Evolutionary conservation across 1,140 invertebrate species (phyloP).

Genomic region (Formica exsecta): DNA sequence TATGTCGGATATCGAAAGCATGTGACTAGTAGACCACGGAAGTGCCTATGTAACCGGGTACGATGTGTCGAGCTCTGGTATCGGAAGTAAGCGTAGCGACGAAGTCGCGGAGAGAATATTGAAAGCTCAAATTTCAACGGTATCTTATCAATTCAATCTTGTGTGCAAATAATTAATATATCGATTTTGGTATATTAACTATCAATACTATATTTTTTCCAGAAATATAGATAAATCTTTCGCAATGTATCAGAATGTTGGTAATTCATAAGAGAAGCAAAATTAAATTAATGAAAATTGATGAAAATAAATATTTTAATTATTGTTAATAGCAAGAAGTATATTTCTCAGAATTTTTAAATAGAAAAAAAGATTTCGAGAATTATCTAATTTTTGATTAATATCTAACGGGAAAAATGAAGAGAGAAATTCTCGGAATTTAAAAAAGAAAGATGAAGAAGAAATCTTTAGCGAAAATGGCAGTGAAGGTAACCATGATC

Average conservation of each 20-base stretch:
- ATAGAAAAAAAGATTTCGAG: neutral
- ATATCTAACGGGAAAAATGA: neutral
- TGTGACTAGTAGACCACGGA: constrained; percentile 69
- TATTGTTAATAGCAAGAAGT: too few species aligned
- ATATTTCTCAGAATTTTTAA: neutral
- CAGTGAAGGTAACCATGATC: constrained; percentile 1
- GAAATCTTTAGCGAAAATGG: neutral
- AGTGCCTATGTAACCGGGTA: constrained; percentile 56
- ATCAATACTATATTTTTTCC: neutral
- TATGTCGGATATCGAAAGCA: constrained; percentile 79
- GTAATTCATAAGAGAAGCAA: neutral
- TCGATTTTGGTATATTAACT: neutral
- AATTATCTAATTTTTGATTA: neutral
- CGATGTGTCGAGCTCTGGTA: constrained; percentile 9
- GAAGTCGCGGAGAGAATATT: neutral
- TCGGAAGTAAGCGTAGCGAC: neutral
- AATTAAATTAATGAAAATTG: neutral
- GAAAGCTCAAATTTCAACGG: constrained; percentile 6
- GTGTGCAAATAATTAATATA: neutral
- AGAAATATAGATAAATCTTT: neutral
- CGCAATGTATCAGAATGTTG: neutral
- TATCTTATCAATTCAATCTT: neutral
- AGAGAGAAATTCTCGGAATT: neutral
- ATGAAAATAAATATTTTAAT: neutral
- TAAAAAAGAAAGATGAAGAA: constrained; percentile 17